Percentiles rank a stretch among this genome's conserved stretches.
Evolutionary conservation across 2,113 vertebrate genomes (phyloP).

Genomic region (Tautogolabrus adspersus): DNA sequence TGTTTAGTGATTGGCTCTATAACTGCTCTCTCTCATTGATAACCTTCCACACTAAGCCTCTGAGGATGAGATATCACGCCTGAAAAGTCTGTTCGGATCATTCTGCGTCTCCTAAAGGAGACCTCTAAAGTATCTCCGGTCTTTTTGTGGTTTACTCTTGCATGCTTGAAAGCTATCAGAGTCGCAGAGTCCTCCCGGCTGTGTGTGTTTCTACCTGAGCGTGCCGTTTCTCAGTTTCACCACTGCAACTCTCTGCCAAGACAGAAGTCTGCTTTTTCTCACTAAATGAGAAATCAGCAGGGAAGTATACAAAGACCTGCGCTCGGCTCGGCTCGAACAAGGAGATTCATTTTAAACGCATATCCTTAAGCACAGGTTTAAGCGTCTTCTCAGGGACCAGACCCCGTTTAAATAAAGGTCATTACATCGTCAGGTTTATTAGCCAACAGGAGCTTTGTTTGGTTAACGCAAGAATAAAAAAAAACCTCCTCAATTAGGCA

Average conservation of each 20-base stretch:
- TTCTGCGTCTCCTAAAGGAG: background rate
- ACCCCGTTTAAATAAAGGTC: constrained; percentile 17
- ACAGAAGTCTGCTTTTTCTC: constrained; percentile 70
- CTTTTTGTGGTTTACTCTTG: constrained; percentile 18
- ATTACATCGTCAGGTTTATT: constrained; percentile 58
- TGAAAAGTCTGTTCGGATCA: background rate
- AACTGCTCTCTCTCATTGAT: background rate
- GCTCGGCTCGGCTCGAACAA: constrained; percentile 14
- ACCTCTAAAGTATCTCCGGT: background rate
- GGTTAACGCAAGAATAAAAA: constrained; percentile 32
- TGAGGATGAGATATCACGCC: too few relatives aligned
- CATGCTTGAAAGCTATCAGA: constrained; percentile 30
- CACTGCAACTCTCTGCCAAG: constrained; percentile 52
- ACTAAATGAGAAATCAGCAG: constrained; percentile 72
- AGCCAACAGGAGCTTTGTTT: constrained; percentile 62
- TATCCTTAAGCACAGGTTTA: constrained; percentile 55
- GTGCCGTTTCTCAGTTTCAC: constrained; percentile 37
- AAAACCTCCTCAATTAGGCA: constrained; percentile 51
- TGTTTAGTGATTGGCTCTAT: constrained; percentile 2
- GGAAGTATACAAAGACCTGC: constrained; percentile 37
- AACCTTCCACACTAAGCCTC: background rate
- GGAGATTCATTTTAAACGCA: constrained; percentile 48
- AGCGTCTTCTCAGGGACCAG: constrained; percentile 54
- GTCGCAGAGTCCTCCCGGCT: constrained; percentile 5
- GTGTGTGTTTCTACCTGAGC: constrained; percentile 50